Evolutionary conservation across 2,888 invertebrate species (phyloP), one percentile per base, ranked within the genome.

Genomic region (Bembecia ichneumoniformis): DNA sequence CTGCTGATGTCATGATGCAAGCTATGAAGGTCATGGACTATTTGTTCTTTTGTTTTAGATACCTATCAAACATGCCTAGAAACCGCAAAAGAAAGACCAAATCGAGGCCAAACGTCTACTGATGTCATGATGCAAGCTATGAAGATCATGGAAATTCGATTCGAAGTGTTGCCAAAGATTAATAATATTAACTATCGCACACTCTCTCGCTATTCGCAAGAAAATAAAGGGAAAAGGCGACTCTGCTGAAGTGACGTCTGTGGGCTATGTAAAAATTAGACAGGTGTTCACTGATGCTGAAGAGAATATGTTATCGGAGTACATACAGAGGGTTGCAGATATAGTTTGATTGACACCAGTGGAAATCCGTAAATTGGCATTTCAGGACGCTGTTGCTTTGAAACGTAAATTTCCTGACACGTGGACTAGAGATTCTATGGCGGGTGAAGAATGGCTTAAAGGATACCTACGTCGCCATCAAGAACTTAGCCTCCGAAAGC

Each of bases 401-500:
- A 47, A 50, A 4, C 47, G 43, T 20, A 47, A 40, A 43, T 36
- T 40, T n/a, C 51, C 45, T 51, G 28, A 46, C 20, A 47, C 44
- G 34, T 49, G 52, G 49, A n/a, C 15, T 7, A 17, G 43, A 14
- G 46, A 49, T 47, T n/a, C 28, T 13, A 49, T 49, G 51, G 51
- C 49, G 34, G 51, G 51, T 34, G 51, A 46, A 48, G 52, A 49
- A 28, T 52, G 52, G 49, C 61, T 61, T 52, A 49, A 51, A 1
- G 13, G 34, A 3, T 63, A 59, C 47, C 54, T 64, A 57, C 56
- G 50, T 36, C 54, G 57, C 52, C 55, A 60, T 46, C 58, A 55
- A 16, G 52, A 51, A 52, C 53, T 60, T 13, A 55, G 59, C n/a
- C 40, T 63, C 9, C 55, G 61, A 3, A 53, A 16, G 35, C 56